phyloP scores from a whole-genome alignment of 2,113 vertebrate species.

The Perca fluviatilis region DNA sequence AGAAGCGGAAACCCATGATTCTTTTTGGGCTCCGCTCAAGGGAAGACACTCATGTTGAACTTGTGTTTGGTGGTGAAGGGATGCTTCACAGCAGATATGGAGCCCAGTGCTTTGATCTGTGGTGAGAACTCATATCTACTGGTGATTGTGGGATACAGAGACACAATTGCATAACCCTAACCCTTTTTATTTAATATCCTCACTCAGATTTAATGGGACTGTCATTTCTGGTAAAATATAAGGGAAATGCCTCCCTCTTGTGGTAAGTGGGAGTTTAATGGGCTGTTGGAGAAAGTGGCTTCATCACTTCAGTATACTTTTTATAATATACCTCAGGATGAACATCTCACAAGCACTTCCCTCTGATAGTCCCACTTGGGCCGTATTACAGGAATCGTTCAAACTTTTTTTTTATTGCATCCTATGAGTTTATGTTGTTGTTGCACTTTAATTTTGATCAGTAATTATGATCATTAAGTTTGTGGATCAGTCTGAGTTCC shows the following conservation, averaged over 20 bases:
- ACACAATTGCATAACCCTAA: slow-evolving; percentile 19
- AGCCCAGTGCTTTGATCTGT: slow-evolving; percentile 59
- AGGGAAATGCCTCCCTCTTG: slow-evolving; percentile 79
- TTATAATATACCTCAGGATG: slow-evolving; percentile 33
- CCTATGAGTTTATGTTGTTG: slow-evolving; percentile 70
- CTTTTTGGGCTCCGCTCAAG: slow-evolving; percentile 68
- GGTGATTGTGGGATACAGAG: slow-evolving; percentile 55
- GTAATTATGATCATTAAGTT: slow-evolving; percentile 83
- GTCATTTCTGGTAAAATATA: slow-evolving; percentile 12
- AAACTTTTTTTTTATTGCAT: slow-evolving; percentile 71
- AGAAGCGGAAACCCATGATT: slow-evolving; percentile 75
- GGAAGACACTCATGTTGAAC: slow-evolving; percentile 75
- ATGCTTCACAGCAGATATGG: slow-evolving; percentile 56
- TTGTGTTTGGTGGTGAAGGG: slow-evolving; percentile 63
- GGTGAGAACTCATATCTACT: slow-evolving; percentile 51
- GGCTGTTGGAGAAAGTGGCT: not conserved
- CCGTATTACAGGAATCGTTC: slow-evolving; percentile 67
- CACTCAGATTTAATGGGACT: not conserved
- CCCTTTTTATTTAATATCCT: slow-evolving; percentile 29
- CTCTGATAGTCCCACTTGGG: slow-evolving; percentile 66
- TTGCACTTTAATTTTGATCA: slow-evolving; percentile 81
- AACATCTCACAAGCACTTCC: slow-evolving; percentile 58
- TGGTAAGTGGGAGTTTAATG: slow-evolving; percentile 41
- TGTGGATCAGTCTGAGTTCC: slow-evolving; percentile 79
- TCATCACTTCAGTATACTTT: slow-evolving; percentile 16